Conservation (phyloP, 2,888 invertebrate genomes). For the Campopleginae sp. region DNA sequence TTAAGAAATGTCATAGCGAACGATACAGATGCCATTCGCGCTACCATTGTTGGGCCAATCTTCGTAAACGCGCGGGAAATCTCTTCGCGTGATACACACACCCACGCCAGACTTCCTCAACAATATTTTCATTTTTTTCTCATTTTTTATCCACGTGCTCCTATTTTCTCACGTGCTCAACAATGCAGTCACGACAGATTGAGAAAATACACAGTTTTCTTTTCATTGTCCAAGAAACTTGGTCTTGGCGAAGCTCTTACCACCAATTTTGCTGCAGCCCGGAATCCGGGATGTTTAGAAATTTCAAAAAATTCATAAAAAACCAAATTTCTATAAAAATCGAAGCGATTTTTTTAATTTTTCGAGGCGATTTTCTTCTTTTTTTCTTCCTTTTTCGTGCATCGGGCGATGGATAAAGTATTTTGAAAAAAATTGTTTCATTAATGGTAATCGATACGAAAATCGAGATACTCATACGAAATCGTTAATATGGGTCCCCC, state of each 20-base stretch:
- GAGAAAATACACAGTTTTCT: neutral
- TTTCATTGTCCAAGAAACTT: neutral
- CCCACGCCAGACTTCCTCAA: constrained; percentile 35
- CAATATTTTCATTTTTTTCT: neutral
- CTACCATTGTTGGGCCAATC: constrained; percentile 50
- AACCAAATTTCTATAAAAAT: too few relatives aligned
- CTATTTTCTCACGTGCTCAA: neutral
- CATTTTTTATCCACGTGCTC: constrained; percentile 9
- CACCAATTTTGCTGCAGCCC: neutral
- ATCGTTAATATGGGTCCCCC: too few relatives aligned
- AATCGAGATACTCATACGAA: too few relatives aligned
- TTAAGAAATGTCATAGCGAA: constrained; percentile 14
- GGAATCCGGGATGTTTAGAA: neutral
- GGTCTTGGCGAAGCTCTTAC: neutral
- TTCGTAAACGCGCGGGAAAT: constrained; percentile 48
- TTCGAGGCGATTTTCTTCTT: too few relatives aligned
- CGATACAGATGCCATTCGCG: constrained; percentile 28
- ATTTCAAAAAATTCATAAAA: neutral
- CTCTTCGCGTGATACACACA: constrained; percentile 27
- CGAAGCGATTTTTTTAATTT: too few relatives aligned
- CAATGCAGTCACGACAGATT: constrained; percentile 10
- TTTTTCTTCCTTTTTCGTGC: too few relatives aligned
- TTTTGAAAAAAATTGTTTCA: too few relatives aligned
- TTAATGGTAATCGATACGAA: too few relatives aligned
- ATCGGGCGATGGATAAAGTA: too few relatives aligned